Base-by-base conservation (phyloP, 2,113 vertebrate species). In the Pseudonaja textilis region DNA sequence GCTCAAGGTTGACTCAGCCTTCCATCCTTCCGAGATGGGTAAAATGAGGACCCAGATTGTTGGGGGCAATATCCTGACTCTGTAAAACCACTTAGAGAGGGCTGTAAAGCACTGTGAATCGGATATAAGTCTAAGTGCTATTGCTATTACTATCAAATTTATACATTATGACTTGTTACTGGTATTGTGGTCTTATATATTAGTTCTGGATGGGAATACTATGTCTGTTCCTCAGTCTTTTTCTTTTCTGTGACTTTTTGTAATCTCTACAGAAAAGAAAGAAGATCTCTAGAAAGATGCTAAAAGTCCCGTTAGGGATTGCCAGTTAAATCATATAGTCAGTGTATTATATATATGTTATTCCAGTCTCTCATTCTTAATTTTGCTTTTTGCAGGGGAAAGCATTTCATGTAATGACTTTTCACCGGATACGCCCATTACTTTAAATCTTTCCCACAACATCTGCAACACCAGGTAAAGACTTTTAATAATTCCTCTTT, bases 381-480 rank as follows among this genome's bases (percentile, higher is more conserved):
- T 94, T 91, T 96, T 97, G 92, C 95, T 95, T 97, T 90, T 11
- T 56, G 8, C 39, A 98, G 98, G 97, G 95, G 98, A 98, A 94
- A 93, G 92, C 69, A 95, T 96, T 96, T 95, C 97, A 91, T 97
- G 97, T 91, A 97, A 89, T 92, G 96, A 97, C 94, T 97, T 97
- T 93, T 94, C 97, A 93, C 92, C 97, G 94, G 98, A 98, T 95
- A 93, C 97, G 69, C 96, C 97, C 92, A 93, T 98, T 95, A 96
- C 97, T 94, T 96, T 98, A 95, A 97, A 95, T 94, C 96, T 98
- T 54, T 97, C 98, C 92, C 97, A 96, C 94, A 97, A 96, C 95
- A 97, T 97, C 97, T 97, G 98, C 96, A 97, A 95, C 93, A 97
- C 97, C 96, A 97, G 93, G 98, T 98, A 97, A 98, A 97, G 93